Base-by-base conservation (phyloP, 1,140 invertebrate species). In the Parasteatoda tepidariorum region DNA sequence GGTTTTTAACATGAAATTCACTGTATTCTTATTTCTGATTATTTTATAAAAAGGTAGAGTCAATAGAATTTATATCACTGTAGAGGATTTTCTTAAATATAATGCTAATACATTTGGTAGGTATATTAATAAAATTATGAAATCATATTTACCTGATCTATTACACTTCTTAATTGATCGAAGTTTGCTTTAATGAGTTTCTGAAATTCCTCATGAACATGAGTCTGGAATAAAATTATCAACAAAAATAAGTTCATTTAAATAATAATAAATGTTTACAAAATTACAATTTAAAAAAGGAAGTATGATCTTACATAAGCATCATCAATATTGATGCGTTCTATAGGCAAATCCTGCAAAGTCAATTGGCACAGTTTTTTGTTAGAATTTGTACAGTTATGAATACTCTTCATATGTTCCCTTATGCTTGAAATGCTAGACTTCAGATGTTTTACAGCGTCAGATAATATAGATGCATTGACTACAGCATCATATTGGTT, bases 131-230 rank as follows among this genome's bases (percentile, higher is more conserved):
- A 68, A 68, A 18, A 15, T 2, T 11, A 30, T 66, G 31, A 81
- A 68, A 34, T 24, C 79, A 48, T 33, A 34, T 24, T 67, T 33
- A 82, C 81, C 24, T 83, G 38, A 38, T 73, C 81, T 28, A 74
- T 83, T 3, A 74, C 38, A 38, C 31, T 83, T 61, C 26, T 83
- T 22, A 83, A 57, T 74, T 83, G 68, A 24, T 83, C 81, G 28
- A 74, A 83, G 34, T 83, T 74, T 18, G 22, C 61, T 18, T 74
- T 74, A 6, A 83, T n/a, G 11, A 83, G 38, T 22, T 83, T 83
- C 11, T 73, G 57, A n/a, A 83, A 83, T 55, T 83, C 81, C 24
- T 57, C 41, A 15, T 83, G 34, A 11, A 83, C 68, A 71, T 71
- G 54, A 41, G 28, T 66, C 78, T 82, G 15, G 24, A 82, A 61